These are phyloP conservation scores for Tipula lateralis DNA, from an alignment of 2,888 invertebrate species.

Conservation along the genomic window DNA sequence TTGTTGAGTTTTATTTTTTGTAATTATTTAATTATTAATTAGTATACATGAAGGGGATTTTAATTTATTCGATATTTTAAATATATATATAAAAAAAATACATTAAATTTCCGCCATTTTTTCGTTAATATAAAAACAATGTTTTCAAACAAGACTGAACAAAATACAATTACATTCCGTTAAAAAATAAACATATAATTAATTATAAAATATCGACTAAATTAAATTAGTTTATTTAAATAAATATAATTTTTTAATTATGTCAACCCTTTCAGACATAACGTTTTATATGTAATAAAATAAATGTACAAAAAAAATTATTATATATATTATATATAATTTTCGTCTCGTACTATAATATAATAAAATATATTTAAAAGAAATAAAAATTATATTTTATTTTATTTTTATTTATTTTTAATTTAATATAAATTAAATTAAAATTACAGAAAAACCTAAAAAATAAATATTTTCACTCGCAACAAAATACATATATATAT, in stretches of 20 bases:
- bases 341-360: constrained; percentile 5
- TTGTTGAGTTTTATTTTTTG: neutral
- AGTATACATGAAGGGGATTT: neutral
- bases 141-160: neutral
- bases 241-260: neutral
- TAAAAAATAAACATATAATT: neutral
- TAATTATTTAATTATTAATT: neutral
- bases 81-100: neutral
- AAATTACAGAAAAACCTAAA: neutral
- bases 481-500: neutral
- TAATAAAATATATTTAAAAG: neutral
- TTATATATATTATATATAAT: neutral
- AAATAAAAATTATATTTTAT: neutral
- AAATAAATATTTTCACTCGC: neutral
- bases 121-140: neutral
- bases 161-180: constrained; percentile 4
- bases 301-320: neutral
- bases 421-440: neutral
- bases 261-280: constrained; percentile 24
- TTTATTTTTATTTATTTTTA: neutral
- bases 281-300: neutral
- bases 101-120: neutral
- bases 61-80: neutral
- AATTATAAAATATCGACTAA: neutral
- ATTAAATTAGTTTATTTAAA: neutral